Percentiles rank a stretch among this genome's conserved stretches.
Conservation (phyloP, 1,140 invertebrate species). For the Tyrophagus putrescentiae region DNA sequence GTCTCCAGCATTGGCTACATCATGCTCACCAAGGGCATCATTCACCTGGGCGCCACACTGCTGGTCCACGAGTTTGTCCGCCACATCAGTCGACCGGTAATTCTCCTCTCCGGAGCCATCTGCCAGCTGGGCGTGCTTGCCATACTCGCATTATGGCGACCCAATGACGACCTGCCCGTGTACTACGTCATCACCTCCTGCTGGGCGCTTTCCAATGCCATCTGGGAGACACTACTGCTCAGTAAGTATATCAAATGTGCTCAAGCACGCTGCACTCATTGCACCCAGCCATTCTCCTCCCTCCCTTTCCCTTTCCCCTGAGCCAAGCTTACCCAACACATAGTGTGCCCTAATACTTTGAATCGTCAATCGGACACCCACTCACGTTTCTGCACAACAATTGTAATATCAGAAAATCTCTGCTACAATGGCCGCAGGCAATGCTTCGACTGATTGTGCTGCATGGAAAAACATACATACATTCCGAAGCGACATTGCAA, state of each 20-base stretch:
- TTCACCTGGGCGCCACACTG: slow-evolving; percentile 31
- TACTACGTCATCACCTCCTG: slow-evolving; percentile 37
- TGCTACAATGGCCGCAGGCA: no score
- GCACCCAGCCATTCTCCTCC: slow-evolving; percentile 9
- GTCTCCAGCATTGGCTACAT: slow-evolving; percentile 34
- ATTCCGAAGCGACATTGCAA: no score
- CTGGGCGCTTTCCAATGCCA: slow-evolving; percentile 36
- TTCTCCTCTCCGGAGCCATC: slow-evolving; percentile 31
- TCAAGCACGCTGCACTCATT: no score
- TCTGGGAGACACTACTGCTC: slow-evolving; percentile 37
- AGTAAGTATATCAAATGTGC: slow-evolving; percentile 34
- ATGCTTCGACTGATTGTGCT: no score
- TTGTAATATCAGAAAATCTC: no score
- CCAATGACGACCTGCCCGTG: slow-evolving; percentile 34
- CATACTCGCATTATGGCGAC: slow-evolving; percentile 35
- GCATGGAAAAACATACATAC: no score
- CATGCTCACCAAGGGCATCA: slow-evolving; percentile 34
- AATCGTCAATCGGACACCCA: no score
- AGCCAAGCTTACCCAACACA: no score
- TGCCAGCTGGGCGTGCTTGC: slow-evolving; percentile 35
- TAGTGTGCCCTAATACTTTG: no score
- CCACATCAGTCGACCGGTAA: slow-evolving; percentile 34
- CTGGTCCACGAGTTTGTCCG: slow-evolving; percentile 32
- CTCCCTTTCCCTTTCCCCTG: no score
- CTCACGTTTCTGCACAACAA: no score